These are phyloP conservation scores for Ctenopoma kingsleyae DNA, from an alignment of 2,797 vertebrate genomes.

Conservation along the genomic window DNA sequence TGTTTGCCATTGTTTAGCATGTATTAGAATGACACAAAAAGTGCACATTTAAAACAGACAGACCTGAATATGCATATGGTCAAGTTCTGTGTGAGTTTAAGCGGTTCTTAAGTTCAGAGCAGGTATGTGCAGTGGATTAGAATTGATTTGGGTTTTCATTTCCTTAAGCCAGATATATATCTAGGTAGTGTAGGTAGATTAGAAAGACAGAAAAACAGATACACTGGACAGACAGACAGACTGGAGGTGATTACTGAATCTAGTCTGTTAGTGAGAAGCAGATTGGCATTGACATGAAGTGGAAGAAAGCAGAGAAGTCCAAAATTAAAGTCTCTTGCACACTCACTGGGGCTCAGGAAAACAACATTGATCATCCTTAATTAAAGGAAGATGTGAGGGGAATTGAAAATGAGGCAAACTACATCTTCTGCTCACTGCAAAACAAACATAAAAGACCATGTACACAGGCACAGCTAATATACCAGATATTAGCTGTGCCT, in stretches of 20 bases:
- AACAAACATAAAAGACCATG: no score
- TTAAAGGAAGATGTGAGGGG: slow-evolving; percentile 39
- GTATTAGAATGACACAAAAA: no score
- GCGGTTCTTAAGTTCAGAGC: no score
- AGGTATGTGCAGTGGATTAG: no score
- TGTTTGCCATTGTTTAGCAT: no score
- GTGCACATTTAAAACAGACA: no score
- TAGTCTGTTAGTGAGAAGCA: slow-evolving; percentile 14
- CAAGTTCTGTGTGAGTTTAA: neutral
- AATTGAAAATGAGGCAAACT: slow-evolving; percentile 28
- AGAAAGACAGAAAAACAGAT: neutral
- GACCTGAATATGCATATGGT: no score
- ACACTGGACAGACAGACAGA: neutral
- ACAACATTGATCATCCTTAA: slow-evolving; percentile 59
- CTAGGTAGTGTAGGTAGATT: neutral
- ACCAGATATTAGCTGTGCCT: no score
- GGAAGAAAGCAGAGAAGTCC: slow-evolving; percentile 12
- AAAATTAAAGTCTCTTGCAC: slow-evolving; percentile 21
- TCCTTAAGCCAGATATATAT: neutral
- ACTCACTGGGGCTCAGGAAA: slow-evolving; percentile 33
- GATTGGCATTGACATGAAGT: slow-evolving; percentile 12
- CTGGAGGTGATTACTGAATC: slow-evolving; percentile 22
- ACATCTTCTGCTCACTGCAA: neutral
- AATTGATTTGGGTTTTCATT: neutral
- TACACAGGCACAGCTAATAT: no score